Evolutionary conservation across 2,797 vertebrate species (phyloP).

Genomic region (Lacerta viridis): DNA sequence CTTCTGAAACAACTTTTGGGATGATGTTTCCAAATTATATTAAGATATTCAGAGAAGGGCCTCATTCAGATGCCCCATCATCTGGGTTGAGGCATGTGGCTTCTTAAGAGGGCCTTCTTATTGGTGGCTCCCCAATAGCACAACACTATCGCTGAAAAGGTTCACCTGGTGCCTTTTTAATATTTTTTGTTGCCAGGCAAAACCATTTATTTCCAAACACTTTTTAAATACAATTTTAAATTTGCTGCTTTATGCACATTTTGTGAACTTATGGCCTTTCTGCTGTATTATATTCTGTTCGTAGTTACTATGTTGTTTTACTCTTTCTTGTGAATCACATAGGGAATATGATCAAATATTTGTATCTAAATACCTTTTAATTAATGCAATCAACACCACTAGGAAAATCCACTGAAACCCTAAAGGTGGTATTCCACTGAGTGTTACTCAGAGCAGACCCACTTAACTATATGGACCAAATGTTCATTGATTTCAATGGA

Average conservation of each 20-base stretch:
- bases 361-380: not conserved
- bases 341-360: too few relatives aligned
- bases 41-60: not conserved
- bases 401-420: not conserved
- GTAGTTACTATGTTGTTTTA: not conserved
- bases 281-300: not conserved
- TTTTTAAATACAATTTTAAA: not conserved
- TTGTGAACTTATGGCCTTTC: not conserved
- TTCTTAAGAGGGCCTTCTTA: not conserved
- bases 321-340: not conserved
- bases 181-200: not conserved
- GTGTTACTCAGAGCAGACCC: too few relatives aligned
- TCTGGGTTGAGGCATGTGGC: not conserved
- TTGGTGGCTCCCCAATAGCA: not conserved
- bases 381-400: not conserved
- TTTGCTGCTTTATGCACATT: not conserved
- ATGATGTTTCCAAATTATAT: conserved; percentile 35
- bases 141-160: not conserved
- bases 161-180: not conserved
- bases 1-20: conserved; percentile 14
- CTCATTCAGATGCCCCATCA: too few relatives aligned
- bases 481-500: too few relatives aligned
- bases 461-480: too few relatives aligned
- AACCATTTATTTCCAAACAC: not conserved
- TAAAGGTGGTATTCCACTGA: too few relatives aligned